Evolutionary conservation across 2,797 vertebrate genomes (phyloP).

Genomic region (Netta rufina): DNA sequence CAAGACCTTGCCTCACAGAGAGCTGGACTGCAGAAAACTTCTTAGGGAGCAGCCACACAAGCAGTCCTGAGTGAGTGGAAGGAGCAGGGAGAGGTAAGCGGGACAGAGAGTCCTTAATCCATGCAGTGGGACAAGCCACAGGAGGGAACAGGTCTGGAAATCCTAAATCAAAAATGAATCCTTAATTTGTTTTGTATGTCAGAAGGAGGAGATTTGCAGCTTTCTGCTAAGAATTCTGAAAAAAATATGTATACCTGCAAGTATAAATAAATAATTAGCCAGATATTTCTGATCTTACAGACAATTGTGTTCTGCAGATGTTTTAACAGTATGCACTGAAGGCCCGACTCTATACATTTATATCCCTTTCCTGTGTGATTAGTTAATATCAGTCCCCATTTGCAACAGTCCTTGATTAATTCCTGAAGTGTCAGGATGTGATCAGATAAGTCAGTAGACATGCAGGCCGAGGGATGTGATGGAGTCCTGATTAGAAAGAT

Average conservation of each 20-base stretch:
- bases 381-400: background rate
- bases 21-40: background rate
- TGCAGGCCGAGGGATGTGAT: background rate
- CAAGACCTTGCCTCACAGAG: background rate
- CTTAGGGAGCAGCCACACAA: background rate
- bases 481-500: background rate
- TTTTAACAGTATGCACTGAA: background rate
- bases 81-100: background rate
- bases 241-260: background rate
- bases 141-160: background rate
- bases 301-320: background rate
- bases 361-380: background rate
- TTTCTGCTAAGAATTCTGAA: constrained; percentile 1
- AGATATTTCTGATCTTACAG: background rate
- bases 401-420: background rate
- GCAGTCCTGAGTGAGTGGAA: background rate
- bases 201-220: background rate
- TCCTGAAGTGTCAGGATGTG: background rate
- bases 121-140: background rate
- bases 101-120: background rate
- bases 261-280: background rate
- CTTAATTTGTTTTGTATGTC: background rate
- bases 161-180: background rate
- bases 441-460: background rate
- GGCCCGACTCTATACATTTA: background rate